Evolutionary conservation across 2,888 invertebrate species (phyloP).

Genomic region (Balanococcus diminutus): DNA sequence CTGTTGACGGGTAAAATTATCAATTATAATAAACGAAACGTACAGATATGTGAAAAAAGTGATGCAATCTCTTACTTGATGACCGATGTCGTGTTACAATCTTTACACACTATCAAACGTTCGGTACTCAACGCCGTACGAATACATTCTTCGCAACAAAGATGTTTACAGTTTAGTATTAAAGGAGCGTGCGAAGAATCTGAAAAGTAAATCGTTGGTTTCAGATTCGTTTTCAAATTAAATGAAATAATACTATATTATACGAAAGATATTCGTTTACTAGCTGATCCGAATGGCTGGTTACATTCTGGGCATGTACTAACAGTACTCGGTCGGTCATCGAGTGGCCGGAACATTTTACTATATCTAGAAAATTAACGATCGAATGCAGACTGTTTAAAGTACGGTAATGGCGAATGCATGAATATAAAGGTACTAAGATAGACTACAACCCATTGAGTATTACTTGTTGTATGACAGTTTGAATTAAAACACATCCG

Average conservation of each 20-base stretch:
- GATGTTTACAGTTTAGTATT: neutral
- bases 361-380: too few species aligned
- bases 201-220: neutral
- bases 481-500: too few species aligned
- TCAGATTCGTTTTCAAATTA: neutral
- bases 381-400: too few species aligned
- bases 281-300: neutral
- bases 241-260: neutral
- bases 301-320: neutral
- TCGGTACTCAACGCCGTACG: neutral
- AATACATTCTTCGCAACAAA: constrained; percentile 16
- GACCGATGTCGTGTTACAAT: neutral
- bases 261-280: neutral
- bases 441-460: too few species aligned
- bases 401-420: too few species aligned
- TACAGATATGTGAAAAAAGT: too few species aligned
- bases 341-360: neutral
- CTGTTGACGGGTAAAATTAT: neutral
- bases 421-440: too few species aligned
- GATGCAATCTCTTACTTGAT: neutral
- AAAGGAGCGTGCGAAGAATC: neutral
- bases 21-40: neutral
- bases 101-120: neutral
- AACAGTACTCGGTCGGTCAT: neutral
- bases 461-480: too few species aligned